Base-by-base conservation (phyloP, 2,888 invertebrate species). In the Epiperipatus broadwayi region DNA sequence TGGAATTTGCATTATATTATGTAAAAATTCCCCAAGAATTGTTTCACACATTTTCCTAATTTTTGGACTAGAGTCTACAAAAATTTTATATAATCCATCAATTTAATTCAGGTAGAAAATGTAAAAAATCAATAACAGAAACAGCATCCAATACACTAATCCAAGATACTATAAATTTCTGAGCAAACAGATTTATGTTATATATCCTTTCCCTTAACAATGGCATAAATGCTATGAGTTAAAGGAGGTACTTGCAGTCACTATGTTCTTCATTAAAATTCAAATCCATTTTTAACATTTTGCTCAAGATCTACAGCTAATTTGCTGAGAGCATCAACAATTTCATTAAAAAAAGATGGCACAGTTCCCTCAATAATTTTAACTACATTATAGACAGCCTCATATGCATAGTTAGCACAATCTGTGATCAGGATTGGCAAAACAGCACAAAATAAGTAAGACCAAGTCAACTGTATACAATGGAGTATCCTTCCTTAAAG, bases 121-220 rank as follows among this genome's bases (percentile, higher is more conserved):
- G 67, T 29, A 87, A 68, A 61, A 97, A 75, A 56, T 87, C 79
- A 50, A 93, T 78, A 56, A 79, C 80, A 3, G 97, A 95, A 43
- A 91, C 87, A 4, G 87, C 81, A 64, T 93, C 83, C 53, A 97
- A 67, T 45, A 87, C 83, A 10, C 79, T 74, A 50, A 97, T 75
- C 97, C 97, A 99, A n/a, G 87, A 84, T 50, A 95, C 84, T 12
- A 91, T 73, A 65, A 95, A 95, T 60, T 91, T 85, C 4, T 89
- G 68, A 27, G 83, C 81, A 63, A 79, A 81, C 21, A 84, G 72
- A 59, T 78, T 80, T 56, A 78, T 81, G 8, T 84, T 76, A 62
- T 89, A 89, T 50, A 97, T 77, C 50, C 89, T 70, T 63, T 93
- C 85, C 37, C 84, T 69, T 35, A 97, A 63, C 47, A 89, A 62